Conservation (phyloP, 1,140 invertebrate genomes). For the Cheumatopsyche charites region DNA sequence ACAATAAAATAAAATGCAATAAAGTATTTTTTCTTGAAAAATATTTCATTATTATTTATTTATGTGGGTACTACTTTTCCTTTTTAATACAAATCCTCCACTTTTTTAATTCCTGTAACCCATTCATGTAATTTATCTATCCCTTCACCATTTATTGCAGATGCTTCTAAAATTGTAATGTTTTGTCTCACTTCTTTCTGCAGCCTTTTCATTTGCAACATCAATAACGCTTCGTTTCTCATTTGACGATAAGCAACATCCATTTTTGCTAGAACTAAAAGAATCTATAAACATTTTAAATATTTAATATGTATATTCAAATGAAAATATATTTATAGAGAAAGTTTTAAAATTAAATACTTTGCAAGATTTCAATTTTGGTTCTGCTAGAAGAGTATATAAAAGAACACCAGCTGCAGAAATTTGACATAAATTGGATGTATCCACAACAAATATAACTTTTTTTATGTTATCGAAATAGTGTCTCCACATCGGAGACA, state of each 20-base stretch:
- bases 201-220: slow-evolving; percentile 73
- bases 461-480: slow-evolving; percentile 73
- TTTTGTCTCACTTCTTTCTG: slow-evolving; percentile 69
- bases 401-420: slow-evolving; percentile 78
- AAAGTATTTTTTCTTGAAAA: slow-evolving; percentile 19
- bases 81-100: slow-evolving; percentile 31
- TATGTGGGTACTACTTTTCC: neutral
- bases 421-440: slow-evolving; percentile 81
- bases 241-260: slow-evolving; percentile 82
- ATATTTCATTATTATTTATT: neutral
- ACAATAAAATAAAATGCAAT: slow-evolving; percentile 12
- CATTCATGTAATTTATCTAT: slow-evolving; percentile 70
- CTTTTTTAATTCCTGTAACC: slow-evolving; percentile 58
- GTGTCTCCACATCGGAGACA: slow-evolving; percentile 79
- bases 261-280: slow-evolving; percentile 80
- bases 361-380: slow-evolving; percentile 67
- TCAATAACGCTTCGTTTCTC: slow-evolving; percentile 79
- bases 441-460: slow-evolving; percentile 78
- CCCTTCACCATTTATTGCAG: slow-evolving; percentile 73
- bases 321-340: slow-evolving; percentile 1
- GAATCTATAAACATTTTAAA: slow-evolving; percentile 60
- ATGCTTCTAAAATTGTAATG: slow-evolving; percentile 72
- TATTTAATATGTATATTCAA: neutral
- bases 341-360: slow-evolving; percentile 52
- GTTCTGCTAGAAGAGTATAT: slow-evolving; percentile 75